Conservation (phyloP, 2,888 invertebrate genomes). For the Sarcophaga subvicina region DNA sequence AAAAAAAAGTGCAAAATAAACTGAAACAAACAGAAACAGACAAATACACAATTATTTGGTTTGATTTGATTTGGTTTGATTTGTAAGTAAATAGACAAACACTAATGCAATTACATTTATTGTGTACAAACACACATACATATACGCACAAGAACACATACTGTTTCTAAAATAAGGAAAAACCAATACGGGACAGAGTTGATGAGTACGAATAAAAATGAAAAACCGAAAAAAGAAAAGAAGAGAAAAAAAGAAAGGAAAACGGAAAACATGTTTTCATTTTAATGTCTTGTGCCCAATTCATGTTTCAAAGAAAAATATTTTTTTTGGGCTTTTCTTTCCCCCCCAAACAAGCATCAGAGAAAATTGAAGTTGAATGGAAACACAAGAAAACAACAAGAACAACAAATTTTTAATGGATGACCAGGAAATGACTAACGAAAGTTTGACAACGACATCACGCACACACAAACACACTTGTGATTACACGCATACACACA, state of each 20-base stretch:
- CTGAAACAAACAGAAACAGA: background rate
- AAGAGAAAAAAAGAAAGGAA: background rate
- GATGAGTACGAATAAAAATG: no score
- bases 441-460: conserved; percentile 21
- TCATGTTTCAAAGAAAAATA: no score
- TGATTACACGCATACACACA: background rate
- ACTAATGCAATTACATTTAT: background rate
- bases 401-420: conserved; percentile 25
- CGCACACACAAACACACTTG: background rate
- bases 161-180: no score
- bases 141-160: no score
- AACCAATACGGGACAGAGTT: no score
- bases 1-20: background rate
- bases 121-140: no score
- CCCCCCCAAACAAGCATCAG: no score
- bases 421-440: conserved; percentile 39
- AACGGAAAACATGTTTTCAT: no score
- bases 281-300: no score
- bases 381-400: background rate
- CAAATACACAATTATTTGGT: no score
- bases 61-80: no score
- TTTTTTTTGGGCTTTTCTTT: no score
- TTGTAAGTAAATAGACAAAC: background rate
- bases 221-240: background rate
- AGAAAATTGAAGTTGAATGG: background rate